Conservation (phyloP, 1,140 invertebrate genomes). For the Drosophila pandora region DNA sequence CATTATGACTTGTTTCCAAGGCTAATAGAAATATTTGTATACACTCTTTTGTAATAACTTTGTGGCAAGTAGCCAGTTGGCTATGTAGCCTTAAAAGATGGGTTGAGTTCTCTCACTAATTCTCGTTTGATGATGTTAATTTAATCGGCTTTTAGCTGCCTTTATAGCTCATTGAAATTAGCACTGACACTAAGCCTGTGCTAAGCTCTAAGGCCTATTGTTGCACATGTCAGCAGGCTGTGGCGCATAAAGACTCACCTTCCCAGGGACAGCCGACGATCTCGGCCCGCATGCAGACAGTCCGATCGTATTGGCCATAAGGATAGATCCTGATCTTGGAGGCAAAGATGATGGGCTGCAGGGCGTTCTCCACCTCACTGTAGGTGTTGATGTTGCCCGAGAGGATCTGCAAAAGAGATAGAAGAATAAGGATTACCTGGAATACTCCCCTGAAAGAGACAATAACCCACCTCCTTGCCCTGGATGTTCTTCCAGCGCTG, state of each 20-base stretch:
- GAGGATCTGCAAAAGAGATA: slow-evolving; percentile 87
- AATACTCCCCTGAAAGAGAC: background rate
- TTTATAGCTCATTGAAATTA: slow-evolving; percentile 46
- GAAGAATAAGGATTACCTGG: slow-evolving; percentile 3
- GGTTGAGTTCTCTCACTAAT: background rate
- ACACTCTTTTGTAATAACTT: too few relatives aligned
- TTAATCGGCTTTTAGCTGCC: background rate
- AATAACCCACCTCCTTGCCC: slow-evolving; percentile 89
- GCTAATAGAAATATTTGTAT: slow-evolving; percentile 5
- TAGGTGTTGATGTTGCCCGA: slow-evolving; percentile 95
- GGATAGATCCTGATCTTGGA: slow-evolving; percentile 95
- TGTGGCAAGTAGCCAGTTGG: too few relatives aligned
- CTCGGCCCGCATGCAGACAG: slow-evolving; percentile 96
- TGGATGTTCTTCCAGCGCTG: slow-evolving; percentile 90
- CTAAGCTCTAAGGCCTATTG: slow-evolving; percentile 72
- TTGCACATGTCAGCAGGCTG: slow-evolving; percentile 54
- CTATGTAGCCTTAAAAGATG: background rate
- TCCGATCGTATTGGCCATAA: slow-evolving; percentile 93
- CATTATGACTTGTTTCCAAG: background rate
- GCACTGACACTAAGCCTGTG: slow-evolving; percentile 77
- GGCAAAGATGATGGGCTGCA: slow-evolving; percentile 94
- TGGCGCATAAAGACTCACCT: slow-evolving; percentile 85
- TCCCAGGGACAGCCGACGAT: slow-evolving; percentile 94
- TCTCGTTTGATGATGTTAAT: background rate
- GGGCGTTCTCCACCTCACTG: slow-evolving; percentile 89